Evolutionary conservation across 2,888 invertebrate species (phyloP).

Genomic region (Serrognathus titanus): DNA sequence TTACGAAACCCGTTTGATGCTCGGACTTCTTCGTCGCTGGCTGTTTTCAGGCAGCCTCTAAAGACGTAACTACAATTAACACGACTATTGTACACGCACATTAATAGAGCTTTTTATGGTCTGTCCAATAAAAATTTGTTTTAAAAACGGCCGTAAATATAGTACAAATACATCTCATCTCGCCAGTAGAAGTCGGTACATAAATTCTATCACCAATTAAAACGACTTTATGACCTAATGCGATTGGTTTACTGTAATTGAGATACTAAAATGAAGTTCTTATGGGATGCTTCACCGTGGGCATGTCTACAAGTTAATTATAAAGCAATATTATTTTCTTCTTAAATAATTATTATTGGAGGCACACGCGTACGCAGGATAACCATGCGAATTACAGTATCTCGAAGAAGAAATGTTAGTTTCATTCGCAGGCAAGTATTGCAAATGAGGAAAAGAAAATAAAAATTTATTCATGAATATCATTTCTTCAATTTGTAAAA

Average conservation of each 20-base stretch:
- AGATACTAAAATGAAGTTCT: conserved; percentile 1
- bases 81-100: background rate
- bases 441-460: too few relatives aligned
- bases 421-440: too few relatives aligned
- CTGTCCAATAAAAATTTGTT: conserved; percentile 1
- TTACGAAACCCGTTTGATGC: background rate
- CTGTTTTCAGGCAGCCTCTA: too few relatives aligned
- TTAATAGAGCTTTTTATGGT: background rate
- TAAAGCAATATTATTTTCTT: too few relatives aligned
- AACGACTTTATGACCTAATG: background rate
- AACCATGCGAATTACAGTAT: too few relatives aligned
- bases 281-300: background rate
- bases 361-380: too few relatives aligned
- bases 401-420: too few relatives aligned
- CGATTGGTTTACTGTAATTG: background rate
- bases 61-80: too few relatives aligned
- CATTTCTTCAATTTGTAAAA: too few relatives aligned
- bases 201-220: conserved; percentile 1
- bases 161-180: background rate
- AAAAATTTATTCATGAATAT: too few relatives aligned
- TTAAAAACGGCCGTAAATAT: background rate
- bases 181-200: background rate
- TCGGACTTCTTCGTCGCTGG: too few relatives aligned
- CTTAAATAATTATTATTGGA: too few relatives aligned
- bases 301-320: background rate